phyloP scores from a whole-genome alignment of 2,113 vertebrate genomes.

The Egretta garzetta region DNA sequence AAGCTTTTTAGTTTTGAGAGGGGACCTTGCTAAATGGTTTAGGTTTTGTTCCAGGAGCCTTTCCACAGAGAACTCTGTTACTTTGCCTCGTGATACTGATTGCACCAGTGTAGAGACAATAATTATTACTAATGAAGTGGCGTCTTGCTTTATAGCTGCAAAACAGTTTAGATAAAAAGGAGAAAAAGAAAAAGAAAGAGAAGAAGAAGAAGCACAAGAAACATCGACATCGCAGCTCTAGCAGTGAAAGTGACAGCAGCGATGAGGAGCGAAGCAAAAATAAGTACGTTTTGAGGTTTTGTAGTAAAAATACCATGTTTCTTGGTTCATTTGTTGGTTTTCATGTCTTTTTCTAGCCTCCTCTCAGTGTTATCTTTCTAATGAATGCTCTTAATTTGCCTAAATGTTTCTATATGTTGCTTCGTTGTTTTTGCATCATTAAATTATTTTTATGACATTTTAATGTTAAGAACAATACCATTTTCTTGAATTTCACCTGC shows the following conservation, averaged over 20 bases:
- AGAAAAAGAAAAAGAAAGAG: constrained; percentile 83
- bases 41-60: neutral
- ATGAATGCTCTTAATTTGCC: neutral
- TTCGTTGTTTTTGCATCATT: fast-evolving
- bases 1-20: neutral
- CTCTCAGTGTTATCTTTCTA: neutral
- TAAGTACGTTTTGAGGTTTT: constrained; percentile 14
- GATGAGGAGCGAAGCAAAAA: constrained; percentile 74
- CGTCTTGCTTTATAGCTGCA: constrained; percentile 79
- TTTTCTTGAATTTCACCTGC: neutral
- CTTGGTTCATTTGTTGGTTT: neutral
- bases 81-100: neutral
- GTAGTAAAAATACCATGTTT: fast-evolving
- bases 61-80: fast-evolving
- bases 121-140: neutral
- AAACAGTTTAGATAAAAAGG: constrained; percentile 91
- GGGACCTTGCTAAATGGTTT: neutral
- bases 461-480: neutral
- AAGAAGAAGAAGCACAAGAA: constrained; percentile 85
- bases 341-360: neutral
- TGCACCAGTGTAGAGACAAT: too few species aligned
- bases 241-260: constrained; percentile 71
- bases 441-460: neutral
- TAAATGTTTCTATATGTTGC: fast-evolving
- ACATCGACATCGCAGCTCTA: constrained; percentile 75